Evolutionary conservation across 64 coral and sea anemone genomes (phyloP).

Genomic region (Actinia equina): DNA sequence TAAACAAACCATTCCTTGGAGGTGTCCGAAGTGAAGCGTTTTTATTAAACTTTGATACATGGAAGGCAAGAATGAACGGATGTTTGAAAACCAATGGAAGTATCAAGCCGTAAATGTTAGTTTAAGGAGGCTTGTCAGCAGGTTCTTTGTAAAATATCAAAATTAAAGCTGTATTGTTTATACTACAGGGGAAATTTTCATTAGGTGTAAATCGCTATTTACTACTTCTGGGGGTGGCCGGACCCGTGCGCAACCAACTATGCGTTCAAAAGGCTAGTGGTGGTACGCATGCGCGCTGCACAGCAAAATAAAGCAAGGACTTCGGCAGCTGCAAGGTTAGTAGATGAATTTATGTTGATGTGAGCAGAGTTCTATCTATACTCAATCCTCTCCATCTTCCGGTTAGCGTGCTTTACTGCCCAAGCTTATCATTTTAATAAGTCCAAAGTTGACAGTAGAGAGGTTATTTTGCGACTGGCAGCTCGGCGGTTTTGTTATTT

Average conservation of each 20-base stretch:
- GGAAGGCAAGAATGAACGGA: constrained; percentile 37
- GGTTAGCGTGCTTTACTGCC: not conserved
- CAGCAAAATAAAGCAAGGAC: constrained; percentile 65
- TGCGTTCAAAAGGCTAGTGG: constrained; percentile 11
- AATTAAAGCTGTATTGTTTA: constrained; percentile 68
- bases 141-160: constrained; percentile 73
- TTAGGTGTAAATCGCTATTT: constrained; percentile 57
- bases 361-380: constrained; percentile 5
- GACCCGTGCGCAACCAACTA: not conserved
- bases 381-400: constrained; percentile 63
- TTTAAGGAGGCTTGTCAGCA: constrained; percentile 71
- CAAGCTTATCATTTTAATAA: constrained; percentile 21
- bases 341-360: constrained; percentile 15
- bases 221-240: not conserved
- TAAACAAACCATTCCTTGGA: constrained; percentile 56
- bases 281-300: constrained; percentile 40
- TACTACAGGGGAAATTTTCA: constrained; percentile 62
- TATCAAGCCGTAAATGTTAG: constrained; percentile 63
- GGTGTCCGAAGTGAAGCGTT: constrained; percentile 49
- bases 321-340: constrained; percentile 41
- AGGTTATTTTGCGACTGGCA: constrained; percentile 23
- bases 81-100: constrained; percentile 73
- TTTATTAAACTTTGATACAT: constrained; percentile 70
- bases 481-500: constrained; percentile 18
- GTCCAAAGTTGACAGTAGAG: constrained; percentile 24